phyloP scores from a whole-genome alignment of 2,797 vertebrate genomes.

The Eupleurogrammus muticus region DNA sequence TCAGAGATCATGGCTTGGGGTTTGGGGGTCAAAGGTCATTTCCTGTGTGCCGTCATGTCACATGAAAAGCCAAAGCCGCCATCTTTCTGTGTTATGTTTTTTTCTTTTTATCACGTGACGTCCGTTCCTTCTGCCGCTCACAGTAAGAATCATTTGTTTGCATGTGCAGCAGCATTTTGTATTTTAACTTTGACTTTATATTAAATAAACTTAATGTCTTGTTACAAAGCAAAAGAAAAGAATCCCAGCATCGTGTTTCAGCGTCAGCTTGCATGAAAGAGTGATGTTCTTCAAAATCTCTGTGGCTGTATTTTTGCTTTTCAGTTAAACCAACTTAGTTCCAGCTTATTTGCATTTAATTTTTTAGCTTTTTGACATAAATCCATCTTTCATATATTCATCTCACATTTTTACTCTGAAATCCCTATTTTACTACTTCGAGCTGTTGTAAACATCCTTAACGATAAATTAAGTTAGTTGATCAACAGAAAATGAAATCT shows the following conservation, averaged over 20 bases:
- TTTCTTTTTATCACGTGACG: slow-evolving; percentile 34
- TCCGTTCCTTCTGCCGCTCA: slow-evolving; percentile 49
- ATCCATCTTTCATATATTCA: not conserved
- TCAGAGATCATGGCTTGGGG: slow-evolving; percentile 28
- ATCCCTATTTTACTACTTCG: not conserved
- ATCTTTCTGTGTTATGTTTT: slow-evolving; percentile 48
- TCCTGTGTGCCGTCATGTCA: slow-evolving; percentile 35
- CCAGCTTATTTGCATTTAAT: not conserved
- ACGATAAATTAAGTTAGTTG: not conserved
- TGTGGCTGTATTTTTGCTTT: not conserved
- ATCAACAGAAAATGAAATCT: slow-evolving; percentile 12
- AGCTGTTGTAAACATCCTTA: not conserved
- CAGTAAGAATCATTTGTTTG: slow-evolving; percentile 61
- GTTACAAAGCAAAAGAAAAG: slow-evolving; percentile 70
- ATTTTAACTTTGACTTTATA: slow-evolving; percentile 64
- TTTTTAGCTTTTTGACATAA: not conserved
- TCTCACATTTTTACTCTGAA: not conserved
- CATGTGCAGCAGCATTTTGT: slow-evolving; percentile 62
- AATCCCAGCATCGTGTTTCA: slow-evolving; percentile 73
- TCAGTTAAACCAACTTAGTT: not conserved
- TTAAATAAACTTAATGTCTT: slow-evolving; percentile 80
- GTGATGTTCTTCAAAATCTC: slow-evolving; percentile 16
- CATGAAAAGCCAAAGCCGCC: slow-evolving; percentile 10
- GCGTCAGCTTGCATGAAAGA: slow-evolving; percentile 61
- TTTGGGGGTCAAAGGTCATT: slow-evolving; percentile 30